phyloP scores from a whole-genome alignment of 1,140 invertebrate genomes.

The Anastrepha obliqua region DNA sequence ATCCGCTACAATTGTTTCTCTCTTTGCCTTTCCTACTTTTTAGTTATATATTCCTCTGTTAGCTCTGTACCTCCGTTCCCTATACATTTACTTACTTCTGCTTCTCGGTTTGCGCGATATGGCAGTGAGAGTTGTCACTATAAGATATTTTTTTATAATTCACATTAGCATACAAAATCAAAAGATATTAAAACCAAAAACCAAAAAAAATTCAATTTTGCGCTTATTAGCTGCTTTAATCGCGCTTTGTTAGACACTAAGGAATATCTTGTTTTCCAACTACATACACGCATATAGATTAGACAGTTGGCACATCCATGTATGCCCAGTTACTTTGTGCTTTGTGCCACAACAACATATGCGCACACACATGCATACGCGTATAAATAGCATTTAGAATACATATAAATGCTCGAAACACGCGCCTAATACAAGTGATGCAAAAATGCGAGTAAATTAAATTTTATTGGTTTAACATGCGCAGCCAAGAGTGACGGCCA shows the following conservation, averaged over 20 bases:
- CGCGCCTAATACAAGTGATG: not conserved
- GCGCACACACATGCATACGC: not conserved
- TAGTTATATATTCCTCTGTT: too few relatives aligned
- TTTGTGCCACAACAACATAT: too few relatives aligned
- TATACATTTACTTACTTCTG: too few relatives aligned
- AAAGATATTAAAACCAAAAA: too few relatives aligned
- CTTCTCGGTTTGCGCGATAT: too few relatives aligned
- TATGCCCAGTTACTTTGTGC: not conserved
- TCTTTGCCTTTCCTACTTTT: too few relatives aligned
- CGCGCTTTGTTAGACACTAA: too few relatives aligned
- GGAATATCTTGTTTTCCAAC: not conserved
- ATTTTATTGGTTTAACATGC: slow-evolving; percentile 30
- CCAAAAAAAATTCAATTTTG: not conserved
- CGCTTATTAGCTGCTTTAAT: not conserved
- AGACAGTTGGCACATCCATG: not conserved
- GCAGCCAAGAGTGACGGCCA: not conserved
- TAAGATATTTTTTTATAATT: too few relatives aligned
- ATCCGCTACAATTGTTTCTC: too few relatives aligned
- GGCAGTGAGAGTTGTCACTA: too few relatives aligned
- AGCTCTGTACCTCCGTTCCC: too few relatives aligned
- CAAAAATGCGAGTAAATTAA: slow-evolving; percentile 46
- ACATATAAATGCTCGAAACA: not conserved
- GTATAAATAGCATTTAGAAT: not conserved
- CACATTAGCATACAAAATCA: too few relatives aligned
- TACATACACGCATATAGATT: not conserved